A percentile compares a stretch with the other conserved stretches of the same genome.
phyloP scores from a whole-genome alignment of 2,797 vertebrate species.

The Muscicapa comitata region DNA sequence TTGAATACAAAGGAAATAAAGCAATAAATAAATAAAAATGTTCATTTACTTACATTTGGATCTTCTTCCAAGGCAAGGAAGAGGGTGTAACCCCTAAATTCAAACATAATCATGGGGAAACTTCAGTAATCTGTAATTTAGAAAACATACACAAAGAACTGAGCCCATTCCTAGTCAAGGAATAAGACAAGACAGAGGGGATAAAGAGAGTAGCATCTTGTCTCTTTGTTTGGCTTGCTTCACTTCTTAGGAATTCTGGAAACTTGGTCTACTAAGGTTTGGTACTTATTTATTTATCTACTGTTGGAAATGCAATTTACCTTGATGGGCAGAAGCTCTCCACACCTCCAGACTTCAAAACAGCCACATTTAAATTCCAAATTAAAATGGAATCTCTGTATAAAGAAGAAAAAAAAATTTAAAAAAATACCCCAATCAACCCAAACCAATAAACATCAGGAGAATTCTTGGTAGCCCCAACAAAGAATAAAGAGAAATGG shows the following conservation, averaged over 20 bases:
- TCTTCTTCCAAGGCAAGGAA: not conserved
- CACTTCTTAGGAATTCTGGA: not conserved
- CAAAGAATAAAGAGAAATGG: not conserved
- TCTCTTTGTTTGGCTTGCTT: not conserved
- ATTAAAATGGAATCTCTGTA: not conserved
- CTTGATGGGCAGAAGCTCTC: not conserved
- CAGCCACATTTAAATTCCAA: not conserved
- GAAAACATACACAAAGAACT: not conserved
- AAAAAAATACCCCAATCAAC: not conserved
- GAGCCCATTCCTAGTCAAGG: not conserved
- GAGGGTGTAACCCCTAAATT: not conserved
- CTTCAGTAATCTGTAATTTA: not conserved
- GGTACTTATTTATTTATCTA: not conserved
- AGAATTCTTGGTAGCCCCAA: not conserved
- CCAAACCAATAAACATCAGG: accelerated
- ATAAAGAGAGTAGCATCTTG: not conserved
- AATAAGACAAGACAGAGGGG: not conserved
- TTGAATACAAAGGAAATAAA: not conserved
- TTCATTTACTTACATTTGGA: not conserved
- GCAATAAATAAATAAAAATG: not conserved
- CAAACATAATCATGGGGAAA: not conserved
- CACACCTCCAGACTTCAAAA: not conserved
- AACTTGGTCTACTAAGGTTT: not conserved
- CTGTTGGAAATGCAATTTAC: not conserved
- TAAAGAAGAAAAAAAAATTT: not conserved